Base-by-base conservation (phyloP, 2,113 vertebrate genomes). In the Calidris pugnax region DNA sequence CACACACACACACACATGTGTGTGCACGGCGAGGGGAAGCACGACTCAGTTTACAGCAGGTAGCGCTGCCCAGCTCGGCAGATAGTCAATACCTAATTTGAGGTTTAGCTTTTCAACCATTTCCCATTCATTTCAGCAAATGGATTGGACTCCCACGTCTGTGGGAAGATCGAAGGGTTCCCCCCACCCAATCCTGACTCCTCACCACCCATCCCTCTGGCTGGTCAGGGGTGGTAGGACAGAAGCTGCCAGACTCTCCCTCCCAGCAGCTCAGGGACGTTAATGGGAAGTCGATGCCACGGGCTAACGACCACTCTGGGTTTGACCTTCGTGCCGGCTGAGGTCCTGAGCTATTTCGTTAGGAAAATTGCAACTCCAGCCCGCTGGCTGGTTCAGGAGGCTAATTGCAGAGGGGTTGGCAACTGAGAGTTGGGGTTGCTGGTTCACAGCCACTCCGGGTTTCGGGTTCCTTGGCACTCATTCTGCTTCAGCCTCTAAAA, bases 21-120 rank as follows among this genome's bases (percentile, higher is more conserved):
- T 53, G 4, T 2, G 55, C 48, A 4, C 2, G 2, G 63, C 3
- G 0, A 4, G 2, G 77, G 45, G 74, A 18, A 91, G 56, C 81
- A 1, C 5, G 4, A 4, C 69, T 66, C 17, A 3, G 43, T 15
- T 56, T 37, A 23, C 50, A 41, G 82, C 85, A 68, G 77, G 95
- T 64, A 95, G 88, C 19, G 4, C 88, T 72, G 81, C 57, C 76
- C 35, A 2, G 27, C 87, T 84, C 17, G 47, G 87, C 95, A 89
- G 79, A 60, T 45, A 93, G 94, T 95, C 95, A 53, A 97, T 97
- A 97, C 27, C 28, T 96, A 85, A 97, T 96, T 92, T 96, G 95
- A 96, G 88, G 88, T 93, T 96, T 55, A 77, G 84, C 93, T 92
- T 96, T 85, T 84, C 78, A 14, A 90, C 85, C 92, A 39, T 91